Conservation (phyloP, 2,797 vertebrate genomes). For the Acanthornis magna region DNA sequence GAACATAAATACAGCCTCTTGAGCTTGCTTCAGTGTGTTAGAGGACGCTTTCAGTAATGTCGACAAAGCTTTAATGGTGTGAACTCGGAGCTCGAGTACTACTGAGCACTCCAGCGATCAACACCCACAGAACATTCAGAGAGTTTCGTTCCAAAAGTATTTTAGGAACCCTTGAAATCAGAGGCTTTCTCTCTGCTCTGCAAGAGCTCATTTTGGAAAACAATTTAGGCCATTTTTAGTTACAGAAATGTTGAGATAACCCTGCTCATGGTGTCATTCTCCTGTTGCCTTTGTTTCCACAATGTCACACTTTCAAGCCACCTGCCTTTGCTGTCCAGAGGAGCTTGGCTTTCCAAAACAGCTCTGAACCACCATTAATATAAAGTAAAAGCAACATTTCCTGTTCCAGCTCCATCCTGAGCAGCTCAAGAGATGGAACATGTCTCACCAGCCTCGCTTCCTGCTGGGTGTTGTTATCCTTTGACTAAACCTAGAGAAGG, state of each 20-base stretch:
- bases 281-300: neutral
- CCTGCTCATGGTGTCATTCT: neutral
- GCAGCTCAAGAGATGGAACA: neutral
- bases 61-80: constrained; percentile 59
- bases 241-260: constrained; percentile 32
- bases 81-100: constrained; percentile 41
- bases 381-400: neutral
- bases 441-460: neutral
- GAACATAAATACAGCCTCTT: constrained; percentile 63
- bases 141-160: constrained; percentile 38
- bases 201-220: constrained; percentile 49
- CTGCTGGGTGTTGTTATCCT: neutral
- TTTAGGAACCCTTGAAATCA: constrained; percentile 66
- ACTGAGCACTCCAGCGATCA: constrained; percentile 45
- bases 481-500: neutral
- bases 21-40: constrained; percentile 35
- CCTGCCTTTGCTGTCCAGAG: neutral
- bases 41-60: constrained; percentile 38
- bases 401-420: neutral
- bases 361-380: neutral
- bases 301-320: neutral
- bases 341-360: neutral
- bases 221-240: constrained; percentile 48
- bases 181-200: constrained; percentile 55
- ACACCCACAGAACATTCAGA: constrained; percentile 45